phyloP scores from a whole-genome alignment of 2,888 invertebrate genomes.

The Nysson spinosus region DNA sequence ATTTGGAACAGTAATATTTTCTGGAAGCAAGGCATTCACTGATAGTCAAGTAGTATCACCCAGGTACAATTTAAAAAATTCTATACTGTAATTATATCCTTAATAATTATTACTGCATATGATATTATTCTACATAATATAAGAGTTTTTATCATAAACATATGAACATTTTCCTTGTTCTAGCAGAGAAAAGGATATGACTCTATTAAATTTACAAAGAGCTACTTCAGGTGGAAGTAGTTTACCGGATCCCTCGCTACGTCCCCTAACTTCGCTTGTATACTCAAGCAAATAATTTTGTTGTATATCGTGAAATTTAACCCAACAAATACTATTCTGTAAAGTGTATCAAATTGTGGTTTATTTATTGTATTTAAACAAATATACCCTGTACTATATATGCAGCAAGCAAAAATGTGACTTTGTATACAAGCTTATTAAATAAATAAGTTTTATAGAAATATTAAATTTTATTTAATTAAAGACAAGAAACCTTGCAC shows the following conservation, averaged over 20 bases:
- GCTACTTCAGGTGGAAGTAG: constrained; percentile 67
- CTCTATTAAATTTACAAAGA: constrained; percentile 56
- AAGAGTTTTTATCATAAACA: too few species aligned
- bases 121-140: not conserved
- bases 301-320: not conserved
- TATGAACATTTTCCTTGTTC: too few species aligned
- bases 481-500: too few species aligned
- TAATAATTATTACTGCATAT: not conserved
- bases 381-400: too few species aligned
- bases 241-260: constrained; percentile 78
- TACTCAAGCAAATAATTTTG: not conserved
- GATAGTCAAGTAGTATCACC: constrained; percentile 60
- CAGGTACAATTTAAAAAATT: too few species aligned
- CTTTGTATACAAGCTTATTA: too few species aligned
- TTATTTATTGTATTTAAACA: too few species aligned
- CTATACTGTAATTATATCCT: too few species aligned
- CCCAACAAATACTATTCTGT: not conserved
- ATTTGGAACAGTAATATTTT: constrained; percentile 71
- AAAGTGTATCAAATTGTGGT: too few species aligned
- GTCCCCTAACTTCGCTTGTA: constrained; percentile 77
- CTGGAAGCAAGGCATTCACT: constrained; percentile 71
- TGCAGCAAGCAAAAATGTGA: too few species aligned
- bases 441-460: too few species aligned
- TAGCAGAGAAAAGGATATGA: constrained; percentile 53
- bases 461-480: too few species aligned